Base-by-base conservation (phyloP, 2,888 invertebrate genomes). In the Pachymerium ferrugineum region DNA sequence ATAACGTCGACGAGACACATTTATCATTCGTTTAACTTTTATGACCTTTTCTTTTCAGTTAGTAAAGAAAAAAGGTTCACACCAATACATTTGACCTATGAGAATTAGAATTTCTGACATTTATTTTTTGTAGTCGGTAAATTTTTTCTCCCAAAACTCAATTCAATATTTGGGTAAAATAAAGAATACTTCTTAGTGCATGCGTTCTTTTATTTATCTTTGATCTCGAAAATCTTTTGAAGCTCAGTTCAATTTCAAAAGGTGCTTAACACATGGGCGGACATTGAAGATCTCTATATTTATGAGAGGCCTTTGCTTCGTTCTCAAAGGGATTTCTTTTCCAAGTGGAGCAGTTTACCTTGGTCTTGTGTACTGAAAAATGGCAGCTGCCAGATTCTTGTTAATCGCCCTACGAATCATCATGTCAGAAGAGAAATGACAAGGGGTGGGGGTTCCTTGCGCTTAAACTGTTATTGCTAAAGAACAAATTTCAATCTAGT, bases 261-360 rank as follows among this genome's bases (percentile, higher is more conserved):
- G 25, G 28, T 28, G 1, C 14, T 12, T 62, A 25, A 14, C 25
- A 1, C 12, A 62, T n/a, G n/a, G n/a, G 28, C 28, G 62, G 62
- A 62, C 62, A n/a, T 28, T 25, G 22, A 62, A 62, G 62, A 62
- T 62, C 62, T 62, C 62, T 62, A 62, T 62, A 62, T 62, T 62
- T 62, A 62, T 62, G 62, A 62, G 62, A 28, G 25, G 62, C 62
- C 62, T 62, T 62, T 62, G 62, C 62, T 62, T 62, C 12, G 62
- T 25, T 22, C 62, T 62, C 62, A 25, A n/a, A 28, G 62, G 62
- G 62, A 62, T 62, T 62, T 62, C 62, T 62, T 62, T 28, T 62
- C 28, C 12, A 3, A 14, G 25, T 62, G 62, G 25, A 62, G 62
- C 62, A 62, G 28, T 62, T 62, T 62, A 62, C 62, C 25, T 62